A percentile compares a stretch with the other conserved stretches of the same genome.
phyloP scores from a whole-genome alignment of 2,797 vertebrate species.

The Eulemur rubriventer region DNA sequence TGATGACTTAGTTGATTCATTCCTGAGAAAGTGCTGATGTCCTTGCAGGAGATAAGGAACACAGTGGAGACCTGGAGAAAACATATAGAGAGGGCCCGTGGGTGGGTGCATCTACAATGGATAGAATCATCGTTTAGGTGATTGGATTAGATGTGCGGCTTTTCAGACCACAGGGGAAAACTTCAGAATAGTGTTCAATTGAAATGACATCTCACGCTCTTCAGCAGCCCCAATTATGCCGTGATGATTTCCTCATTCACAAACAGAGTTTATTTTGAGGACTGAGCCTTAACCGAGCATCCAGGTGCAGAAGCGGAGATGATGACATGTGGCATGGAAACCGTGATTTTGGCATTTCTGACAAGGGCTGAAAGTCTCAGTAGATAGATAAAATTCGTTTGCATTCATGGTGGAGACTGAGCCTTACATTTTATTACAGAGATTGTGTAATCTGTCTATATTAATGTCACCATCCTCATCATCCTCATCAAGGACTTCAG shows the following conservation, averaged over 20 bases:
- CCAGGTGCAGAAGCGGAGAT: constrained; percentile 73
- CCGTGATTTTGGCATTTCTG: constrained; percentile 53
- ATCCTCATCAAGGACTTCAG: not conserved
- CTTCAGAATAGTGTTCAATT: constrained; percentile 36
- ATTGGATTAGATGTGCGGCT: constrained; percentile 40
- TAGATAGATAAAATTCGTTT: constrained; percentile 39
- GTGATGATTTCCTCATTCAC: constrained; percentile 76
- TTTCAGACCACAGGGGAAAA: constrained; percentile 36
- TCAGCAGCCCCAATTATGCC: constrained; percentile 63
- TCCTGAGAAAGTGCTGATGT: not conserved
- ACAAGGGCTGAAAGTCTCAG: constrained; percentile 53
- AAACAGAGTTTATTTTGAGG: constrained; percentile 78
- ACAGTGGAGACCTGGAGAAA: not conserved
- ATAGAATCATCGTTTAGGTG: constrained; percentile 6
- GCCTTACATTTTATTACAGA: not conserved
- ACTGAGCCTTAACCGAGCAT: constrained; percentile 67
- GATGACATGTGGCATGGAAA: constrained; percentile 59
- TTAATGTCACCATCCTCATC: not conserved
- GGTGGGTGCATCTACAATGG: not conserved
- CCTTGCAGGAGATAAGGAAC: not conserved
- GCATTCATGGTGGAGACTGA: not conserved
- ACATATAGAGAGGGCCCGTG: not conserved
- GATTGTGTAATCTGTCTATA: not conserved
- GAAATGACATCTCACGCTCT: constrained; percentile 65
- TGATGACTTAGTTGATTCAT: not conserved